These are phyloP conservation scores for Anser cygnoides DNA, from an alignment of 2,113 vertebrate genomes.

Conservation along the genomic window DNA sequence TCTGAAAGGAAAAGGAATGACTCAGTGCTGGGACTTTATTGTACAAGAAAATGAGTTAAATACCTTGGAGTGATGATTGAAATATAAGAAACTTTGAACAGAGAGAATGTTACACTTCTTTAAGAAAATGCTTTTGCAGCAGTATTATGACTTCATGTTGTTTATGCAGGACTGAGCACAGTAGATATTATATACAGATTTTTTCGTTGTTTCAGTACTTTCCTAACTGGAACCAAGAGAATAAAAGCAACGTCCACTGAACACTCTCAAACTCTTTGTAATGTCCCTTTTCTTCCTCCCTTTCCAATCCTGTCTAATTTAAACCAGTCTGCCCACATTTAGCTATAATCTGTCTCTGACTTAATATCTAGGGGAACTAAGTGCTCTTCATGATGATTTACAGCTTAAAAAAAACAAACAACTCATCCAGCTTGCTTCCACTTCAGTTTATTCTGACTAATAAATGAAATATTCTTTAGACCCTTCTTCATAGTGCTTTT, in stretches of 20 bases:
- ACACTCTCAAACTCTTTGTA: neutral
- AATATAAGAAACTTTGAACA: neutral
- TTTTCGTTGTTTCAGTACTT: neutral
- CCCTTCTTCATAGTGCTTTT: neutral
- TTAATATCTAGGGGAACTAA: neutral
- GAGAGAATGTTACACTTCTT: neutral
- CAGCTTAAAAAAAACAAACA: neutral
- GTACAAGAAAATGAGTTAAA: neutral
- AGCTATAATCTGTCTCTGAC: neutral
- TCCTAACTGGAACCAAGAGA: neutral
- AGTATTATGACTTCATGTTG: neutral
- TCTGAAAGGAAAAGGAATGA: neutral
- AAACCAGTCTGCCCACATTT: neutral
- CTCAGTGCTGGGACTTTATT: no score
- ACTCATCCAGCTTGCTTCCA: neutral
- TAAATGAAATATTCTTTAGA: neutral
- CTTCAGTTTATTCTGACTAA: constrained; percentile 23
- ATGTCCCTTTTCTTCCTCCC: neutral
- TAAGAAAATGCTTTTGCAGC: neutral
- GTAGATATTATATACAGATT: neutral
- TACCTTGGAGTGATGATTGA: neutral
- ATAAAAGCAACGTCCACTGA: neutral
- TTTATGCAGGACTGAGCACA: neutral
- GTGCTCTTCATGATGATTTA: neutral
- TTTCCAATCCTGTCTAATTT: neutral